Evolutionary conservation across 2,113 vertebrate genomes (phyloP).

Genomic region (Rostratula benghalensis): DNA sequence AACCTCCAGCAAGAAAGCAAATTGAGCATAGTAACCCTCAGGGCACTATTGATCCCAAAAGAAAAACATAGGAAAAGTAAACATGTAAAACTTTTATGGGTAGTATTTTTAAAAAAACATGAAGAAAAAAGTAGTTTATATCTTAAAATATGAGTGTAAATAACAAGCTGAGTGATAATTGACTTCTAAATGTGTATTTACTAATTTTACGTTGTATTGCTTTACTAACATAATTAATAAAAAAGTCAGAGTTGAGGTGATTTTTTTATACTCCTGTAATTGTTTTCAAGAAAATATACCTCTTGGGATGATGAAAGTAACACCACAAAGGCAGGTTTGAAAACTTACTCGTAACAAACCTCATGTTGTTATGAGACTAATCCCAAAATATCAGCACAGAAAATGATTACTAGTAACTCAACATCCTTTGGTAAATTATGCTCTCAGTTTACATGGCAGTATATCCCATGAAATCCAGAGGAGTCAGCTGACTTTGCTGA

Average conservation of each 20-base stretch:
- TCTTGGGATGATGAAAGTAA: neutral
- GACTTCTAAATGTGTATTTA: neutral
- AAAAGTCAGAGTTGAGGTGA: neutral
- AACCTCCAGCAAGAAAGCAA: constrained; percentile 20
- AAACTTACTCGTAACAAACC: neutral
- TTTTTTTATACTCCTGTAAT: neutral
- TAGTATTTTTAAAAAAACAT: neutral
- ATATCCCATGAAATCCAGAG: neutral
- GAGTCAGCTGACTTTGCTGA: neutral
- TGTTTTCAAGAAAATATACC: neutral
- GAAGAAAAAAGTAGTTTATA: neutral
- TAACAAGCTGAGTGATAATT: neutral
- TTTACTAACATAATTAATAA: neutral
- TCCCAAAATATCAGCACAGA: neutral
- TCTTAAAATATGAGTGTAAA: neutral
- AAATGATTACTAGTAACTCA: neutral
- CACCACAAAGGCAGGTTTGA: neutral
- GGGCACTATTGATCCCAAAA: neutral
- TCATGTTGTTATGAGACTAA: neutral
- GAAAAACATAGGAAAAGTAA: neutral
- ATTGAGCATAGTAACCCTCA: neutral
- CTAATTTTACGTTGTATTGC: neutral
- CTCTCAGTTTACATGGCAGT: neutral
- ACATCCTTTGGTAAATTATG: neutral
- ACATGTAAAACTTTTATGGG: neutral